Evolutionary conservation across 2,888 invertebrate genomes (phyloP), one percentile per base, ranked within the genome.

Genomic region (Conus canariensis): DNA sequence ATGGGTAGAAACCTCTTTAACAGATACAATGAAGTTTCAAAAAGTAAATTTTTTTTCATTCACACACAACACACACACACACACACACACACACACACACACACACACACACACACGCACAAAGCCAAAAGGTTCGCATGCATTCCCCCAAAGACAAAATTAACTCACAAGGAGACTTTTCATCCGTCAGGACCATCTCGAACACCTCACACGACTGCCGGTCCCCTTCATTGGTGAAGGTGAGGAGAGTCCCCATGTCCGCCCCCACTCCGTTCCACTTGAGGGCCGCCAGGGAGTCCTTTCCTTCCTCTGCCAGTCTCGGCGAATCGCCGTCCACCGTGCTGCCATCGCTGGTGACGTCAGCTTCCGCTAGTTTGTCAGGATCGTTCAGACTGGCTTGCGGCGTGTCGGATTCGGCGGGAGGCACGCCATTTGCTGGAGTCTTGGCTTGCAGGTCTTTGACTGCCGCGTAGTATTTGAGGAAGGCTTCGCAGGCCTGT

Each of bases 401-500:
- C 4, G 22, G 16, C 19, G 58, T n/a, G n/a, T 59, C 85, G 3
- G 85, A 12, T 58, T 58, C 59, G n/a, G 86, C 14, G 6, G 58
- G 25, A 19, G 74, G n/a, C 12, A 64, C 80, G 19, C 89, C 88
- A 25, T 80, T 74, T 25, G 85, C 30, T 5, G 86, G 25, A 14
- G 64, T 56, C 16, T 88, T 90, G 89, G 92, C 93, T 4, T 90
- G 70, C 56, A 91, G 90, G 14, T 92, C 88, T 64, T 92, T 92
- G 12, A 90, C 88, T 12, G 92, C 93, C 22, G 94, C 93, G 87
- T 93, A 95, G 82, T 94, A 94, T 70, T 92, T 93, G 45, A 96
- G 92, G 91, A 95, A 96, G 59, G 94, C 92, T 90, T 93, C 93
- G 9, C 95, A 94, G 9, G 95, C 93, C 59, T 92, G 90, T 85